Percentiles rank a stretch among this genome's conserved stretches.
These are phyloP conservation scores for Neodon shergylaensis DNA, from an alignment of 2,113 vertebrate genomes.

Conservation along the genomic window DNA sequence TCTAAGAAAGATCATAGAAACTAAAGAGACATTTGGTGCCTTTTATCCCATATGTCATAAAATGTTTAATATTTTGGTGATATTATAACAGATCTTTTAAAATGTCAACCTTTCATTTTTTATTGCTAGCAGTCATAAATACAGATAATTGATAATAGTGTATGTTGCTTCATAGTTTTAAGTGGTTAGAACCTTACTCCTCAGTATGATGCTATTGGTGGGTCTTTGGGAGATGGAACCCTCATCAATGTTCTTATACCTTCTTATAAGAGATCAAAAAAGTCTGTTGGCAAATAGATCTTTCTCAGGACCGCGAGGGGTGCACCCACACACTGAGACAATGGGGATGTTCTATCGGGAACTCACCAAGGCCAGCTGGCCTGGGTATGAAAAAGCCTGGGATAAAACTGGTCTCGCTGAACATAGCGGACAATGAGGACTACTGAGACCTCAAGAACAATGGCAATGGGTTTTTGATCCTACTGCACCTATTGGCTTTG, in stretches of 20 bases:
- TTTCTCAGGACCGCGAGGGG: too few relatives aligned
- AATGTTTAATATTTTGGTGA: slow-evolving; percentile 35
- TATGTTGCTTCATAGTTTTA: neutral
- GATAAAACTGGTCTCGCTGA: too few relatives aligned
- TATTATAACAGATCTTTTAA: neutral
- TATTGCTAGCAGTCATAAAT: neutral
- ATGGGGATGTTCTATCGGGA: too few relatives aligned
- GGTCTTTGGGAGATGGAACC: neutral
- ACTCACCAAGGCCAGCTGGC: too few relatives aligned
- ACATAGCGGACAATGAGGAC: too few relatives aligned
- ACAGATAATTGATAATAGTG: neutral
- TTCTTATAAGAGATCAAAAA: neutral
- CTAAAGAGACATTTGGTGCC: neutral
- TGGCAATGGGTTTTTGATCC: too few relatives aligned
- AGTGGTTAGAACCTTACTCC: neutral
- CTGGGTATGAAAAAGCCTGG: too few relatives aligned
- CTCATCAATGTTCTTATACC: neutral
- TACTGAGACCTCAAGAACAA: too few relatives aligned
- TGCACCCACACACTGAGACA: too few relatives aligned
- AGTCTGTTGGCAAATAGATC: neutral
- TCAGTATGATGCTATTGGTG: neutral
- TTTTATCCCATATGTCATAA: neutral
- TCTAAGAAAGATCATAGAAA: neutral
- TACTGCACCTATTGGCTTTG: too few relatives aligned
- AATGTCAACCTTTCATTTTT: slow-evolving; percentile 7